phyloP scores from a whole-genome alignment of 2,888 invertebrate genomes.

The Tolmerus cingulatus region DNA sequence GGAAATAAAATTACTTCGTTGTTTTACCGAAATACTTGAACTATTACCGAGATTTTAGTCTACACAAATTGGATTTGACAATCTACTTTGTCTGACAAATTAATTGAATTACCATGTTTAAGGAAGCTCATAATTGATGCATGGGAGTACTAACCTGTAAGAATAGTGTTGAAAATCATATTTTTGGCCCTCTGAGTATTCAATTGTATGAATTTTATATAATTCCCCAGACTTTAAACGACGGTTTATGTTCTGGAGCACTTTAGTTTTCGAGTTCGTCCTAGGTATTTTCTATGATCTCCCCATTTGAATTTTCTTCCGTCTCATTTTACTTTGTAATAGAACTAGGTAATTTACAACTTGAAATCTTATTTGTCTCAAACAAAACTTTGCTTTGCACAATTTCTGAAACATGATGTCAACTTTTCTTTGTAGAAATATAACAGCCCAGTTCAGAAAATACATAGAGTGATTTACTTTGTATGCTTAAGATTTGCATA shows the following conservation, averaged over 20 bases:
- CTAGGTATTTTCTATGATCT: background rate
- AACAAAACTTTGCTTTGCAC: background rate
- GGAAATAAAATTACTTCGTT: background rate
- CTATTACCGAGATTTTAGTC: background rate
- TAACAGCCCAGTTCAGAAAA: background rate
- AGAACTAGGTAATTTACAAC: background rate
- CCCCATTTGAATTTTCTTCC: background rate
- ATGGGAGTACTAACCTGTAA: background rate
- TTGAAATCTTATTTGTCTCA: background rate
- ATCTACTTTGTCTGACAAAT: background rate
- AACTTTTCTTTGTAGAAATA: background rate
- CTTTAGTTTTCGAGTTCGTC: background rate
- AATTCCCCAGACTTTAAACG: background rate
- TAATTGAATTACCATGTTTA: background rate
- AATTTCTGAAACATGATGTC: background rate
- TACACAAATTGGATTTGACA: background rate
- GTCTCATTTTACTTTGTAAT: background rate
- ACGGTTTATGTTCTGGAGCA: background rate
- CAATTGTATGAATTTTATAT: background rate
- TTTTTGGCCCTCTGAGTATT: background rate
- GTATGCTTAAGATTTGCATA: background rate
- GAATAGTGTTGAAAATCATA: background rate
- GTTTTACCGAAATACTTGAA: background rate
- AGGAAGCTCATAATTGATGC: background rate
- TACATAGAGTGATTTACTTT: background rate